These are phyloP conservation scores for Drosophila nigricruria DNA, from an alignment of 2,888 invertebrate species.

Conservation along the genomic window DNA sequence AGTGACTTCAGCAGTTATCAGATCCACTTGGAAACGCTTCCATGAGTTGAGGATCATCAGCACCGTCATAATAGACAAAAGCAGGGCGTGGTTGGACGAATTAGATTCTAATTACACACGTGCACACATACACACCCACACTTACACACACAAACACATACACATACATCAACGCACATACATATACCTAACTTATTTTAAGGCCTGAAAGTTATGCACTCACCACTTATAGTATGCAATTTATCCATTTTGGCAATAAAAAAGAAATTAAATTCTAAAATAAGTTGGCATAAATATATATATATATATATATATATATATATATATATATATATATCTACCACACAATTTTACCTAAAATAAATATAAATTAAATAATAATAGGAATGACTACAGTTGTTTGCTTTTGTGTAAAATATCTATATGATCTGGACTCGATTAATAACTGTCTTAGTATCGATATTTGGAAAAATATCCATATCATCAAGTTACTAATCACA, in stretches of 20 bases:
- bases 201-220: conserved; percentile 33
- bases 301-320: not conserved
- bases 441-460: not conserved
- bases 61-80: not conserved
- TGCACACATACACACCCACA: not conserved
- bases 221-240: conserved; percentile 16
- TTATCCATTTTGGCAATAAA: conserved; percentile 16
- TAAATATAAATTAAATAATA: conserved; percentile 23
- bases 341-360: conserved; percentile 17
- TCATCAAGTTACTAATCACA: too few relatives aligned
- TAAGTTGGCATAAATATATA: conserved; percentile 10
- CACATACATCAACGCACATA: not conserved
- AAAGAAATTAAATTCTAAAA: not conserved
- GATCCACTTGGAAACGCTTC: conserved; percentile 14
- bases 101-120: conserved; percentile 12
- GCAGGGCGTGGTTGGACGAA: not conserved
- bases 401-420: not conserved
- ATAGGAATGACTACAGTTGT: not conserved
- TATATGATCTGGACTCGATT: not conserved
- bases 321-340: not conserved
- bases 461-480: too few relatives aligned
- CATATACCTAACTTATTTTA: conserved; percentile 19
- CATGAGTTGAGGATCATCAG: conserved; percentile 10
- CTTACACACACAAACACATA: not conserved
- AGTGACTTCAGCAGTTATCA: conserved; percentile 10